These are phyloP conservation scores for Didymodactylos carnosus DNA, from an alignment of 2,888 invertebrate species.

Conservation along the genomic window DNA sequence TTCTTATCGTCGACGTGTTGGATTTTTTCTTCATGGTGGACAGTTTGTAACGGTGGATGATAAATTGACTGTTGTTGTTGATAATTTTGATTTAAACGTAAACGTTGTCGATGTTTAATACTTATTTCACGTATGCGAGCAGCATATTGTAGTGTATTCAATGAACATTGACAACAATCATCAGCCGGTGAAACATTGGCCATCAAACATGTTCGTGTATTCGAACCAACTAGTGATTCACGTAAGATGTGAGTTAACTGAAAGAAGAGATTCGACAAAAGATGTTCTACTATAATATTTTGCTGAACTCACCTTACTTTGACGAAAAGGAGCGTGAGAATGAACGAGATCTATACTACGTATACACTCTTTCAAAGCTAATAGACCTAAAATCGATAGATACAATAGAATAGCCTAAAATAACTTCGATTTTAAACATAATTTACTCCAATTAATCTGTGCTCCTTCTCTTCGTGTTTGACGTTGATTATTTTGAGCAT, in stretches of 20 bases:
- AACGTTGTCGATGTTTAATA: constrained; percentile 5
- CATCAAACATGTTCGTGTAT: constrained; percentile 1
- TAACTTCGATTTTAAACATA: too few relatives aligned
- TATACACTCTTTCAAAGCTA: constrained; percentile 33
- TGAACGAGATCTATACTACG: constrained; percentile 31
- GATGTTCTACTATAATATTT: too few relatives aligned
- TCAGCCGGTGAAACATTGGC: constrained; percentile 10
- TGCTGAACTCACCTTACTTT: too few relatives aligned
- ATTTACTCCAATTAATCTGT: constrained; percentile 32
- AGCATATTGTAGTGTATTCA: constrained; percentile 12
- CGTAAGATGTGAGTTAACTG: constrained; percentile 30
- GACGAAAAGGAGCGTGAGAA: constrained; percentile 31
- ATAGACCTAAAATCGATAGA: neutral
- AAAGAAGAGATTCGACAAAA: too few relatives aligned
- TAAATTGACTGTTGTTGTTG: neutral
- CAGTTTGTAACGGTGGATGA: neutral
- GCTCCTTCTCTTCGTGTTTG: constrained; percentile 33
- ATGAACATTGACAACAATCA: constrained; percentile 4
- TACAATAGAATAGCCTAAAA: constrained; percentile 15
- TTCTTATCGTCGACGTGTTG: too few relatives aligned
- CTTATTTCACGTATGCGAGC: constrained; percentile 5
- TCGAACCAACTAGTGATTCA: constrained; percentile 5
- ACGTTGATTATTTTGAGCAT: constrained; percentile 24
- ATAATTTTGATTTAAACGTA: neutral
- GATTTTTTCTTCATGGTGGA: neutral